Conservation (phyloP, 2,113 vertebrate genomes). For the Prionailurus viverrinus region DNA sequence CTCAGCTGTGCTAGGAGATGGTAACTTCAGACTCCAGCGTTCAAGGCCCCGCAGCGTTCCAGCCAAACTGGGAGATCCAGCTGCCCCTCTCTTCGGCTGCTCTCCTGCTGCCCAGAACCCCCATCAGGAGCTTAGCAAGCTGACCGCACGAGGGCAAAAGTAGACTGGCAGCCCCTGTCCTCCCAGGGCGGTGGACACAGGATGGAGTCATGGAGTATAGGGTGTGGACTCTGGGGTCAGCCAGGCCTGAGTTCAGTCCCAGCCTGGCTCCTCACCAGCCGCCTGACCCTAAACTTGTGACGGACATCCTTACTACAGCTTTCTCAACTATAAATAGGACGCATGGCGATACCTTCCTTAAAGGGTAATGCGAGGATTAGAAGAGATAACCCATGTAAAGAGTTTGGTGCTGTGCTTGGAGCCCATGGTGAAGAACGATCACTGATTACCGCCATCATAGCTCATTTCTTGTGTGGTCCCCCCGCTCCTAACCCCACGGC, state of each 20-base stretch:
- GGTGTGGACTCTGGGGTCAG: not conserved
- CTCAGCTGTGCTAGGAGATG: not conserved
- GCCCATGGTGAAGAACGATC: accelerated
- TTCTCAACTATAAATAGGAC: not conserved
- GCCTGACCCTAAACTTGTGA: not conserved
- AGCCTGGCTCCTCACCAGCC: not conserved
- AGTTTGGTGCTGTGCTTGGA: not conserved
- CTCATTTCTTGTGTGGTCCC: not conserved
- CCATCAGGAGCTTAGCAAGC: not conserved
- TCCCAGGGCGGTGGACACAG: not conserved
- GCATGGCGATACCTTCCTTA: not conserved
- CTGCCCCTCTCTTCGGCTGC: not conserved
- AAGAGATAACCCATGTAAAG: not conserved
- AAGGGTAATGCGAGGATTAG: not conserved
- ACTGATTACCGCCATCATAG: accelerated
- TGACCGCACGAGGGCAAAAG: not conserved
- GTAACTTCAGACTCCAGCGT: not conserved
- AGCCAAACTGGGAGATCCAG: not conserved
- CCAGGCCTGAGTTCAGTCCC: not conserved
- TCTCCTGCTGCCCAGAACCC: not conserved
- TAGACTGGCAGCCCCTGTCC: not conserved
- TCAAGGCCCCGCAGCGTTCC: not conserved
- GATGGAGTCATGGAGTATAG: not conserved
- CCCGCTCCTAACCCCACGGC: not conserved
- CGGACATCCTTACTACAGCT: not conserved